A percentile compares a stretch with the other conserved stretches of the same genome.
Evolutionary conservation across 2,888 invertebrate species (phyloP).

Genomic region (Habrosyne pyritoides): DNA sequence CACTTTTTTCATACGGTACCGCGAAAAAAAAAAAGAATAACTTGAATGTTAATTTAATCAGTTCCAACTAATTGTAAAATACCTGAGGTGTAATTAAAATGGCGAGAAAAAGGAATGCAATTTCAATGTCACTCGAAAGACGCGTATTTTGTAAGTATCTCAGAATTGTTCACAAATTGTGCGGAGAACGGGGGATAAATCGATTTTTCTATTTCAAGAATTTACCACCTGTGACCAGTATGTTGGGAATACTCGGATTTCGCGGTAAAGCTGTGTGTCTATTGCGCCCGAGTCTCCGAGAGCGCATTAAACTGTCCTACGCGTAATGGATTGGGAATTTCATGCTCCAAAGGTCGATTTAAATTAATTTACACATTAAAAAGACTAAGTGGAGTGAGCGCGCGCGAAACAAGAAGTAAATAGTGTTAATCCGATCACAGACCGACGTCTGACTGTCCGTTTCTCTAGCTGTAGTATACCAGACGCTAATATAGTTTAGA

Average conservation of each 20-base stretch:
- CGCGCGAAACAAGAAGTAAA: constrained; percentile 62
- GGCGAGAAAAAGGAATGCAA: constrained; percentile 6
- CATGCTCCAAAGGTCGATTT: constrained; percentile 71
- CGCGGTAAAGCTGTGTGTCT: constrained; percentile 50
- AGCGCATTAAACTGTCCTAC: constrained; percentile 70
- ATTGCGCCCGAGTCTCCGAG: constrained; percentile 47
- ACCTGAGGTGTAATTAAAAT: constrained; percentile 6
- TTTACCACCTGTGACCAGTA: constrained; percentile 60
- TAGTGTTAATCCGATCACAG: constrained; percentile 65
- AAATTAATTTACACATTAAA: constrained; percentile 79
- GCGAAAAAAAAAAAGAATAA: not conserved
- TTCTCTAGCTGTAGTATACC: constrained; percentile 21
- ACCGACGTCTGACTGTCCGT: constrained; percentile 38
- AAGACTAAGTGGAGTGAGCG: constrained; percentile 58
- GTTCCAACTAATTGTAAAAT: constrained; percentile 7
- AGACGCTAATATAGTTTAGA: constrained; percentile 16
- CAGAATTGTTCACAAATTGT: constrained; percentile 10
- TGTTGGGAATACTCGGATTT: constrained; percentile 56
- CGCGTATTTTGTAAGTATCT: constrained; percentile 12
- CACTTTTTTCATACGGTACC: not conserved
- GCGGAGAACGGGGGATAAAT: constrained; percentile 8
- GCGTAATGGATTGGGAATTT: constrained; percentile 76
- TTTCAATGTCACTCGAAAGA: constrained; percentile 18
- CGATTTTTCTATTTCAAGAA: constrained; percentile 62
- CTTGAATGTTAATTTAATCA: constrained; percentile 5